Base-by-base conservation (phyloP, 2,888 invertebrate species). In the Mythimna ferrago region DNA sequence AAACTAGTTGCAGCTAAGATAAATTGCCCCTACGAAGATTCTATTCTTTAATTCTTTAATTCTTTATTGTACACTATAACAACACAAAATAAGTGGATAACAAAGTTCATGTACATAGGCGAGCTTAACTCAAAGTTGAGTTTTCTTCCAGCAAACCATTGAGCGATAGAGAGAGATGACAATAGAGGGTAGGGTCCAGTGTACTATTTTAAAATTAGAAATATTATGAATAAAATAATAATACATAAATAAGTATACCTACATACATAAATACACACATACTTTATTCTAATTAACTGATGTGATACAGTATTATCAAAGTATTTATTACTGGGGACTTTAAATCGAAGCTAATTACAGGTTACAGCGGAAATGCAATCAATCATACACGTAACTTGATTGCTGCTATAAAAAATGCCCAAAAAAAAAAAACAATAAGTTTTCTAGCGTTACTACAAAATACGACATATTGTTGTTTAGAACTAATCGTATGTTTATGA, bases 201-300 rank as follows among this genome's bases (percentile, higher is more conserved):
- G n/a, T n/a, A n/a, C n/a, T n/a, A n/a, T n/a, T n/a, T n/a, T n/a
- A n/a, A n/a, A n/a, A n/a, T n/a, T n/a, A n/a, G n/a, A n/a, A n/a
- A n/a, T n/a, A n/a, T n/a, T n/a, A n/a, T n/a, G n/a, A n/a, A n/a
- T n/a, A n/a, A n/a, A n/a, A n/a, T n/a, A n/a, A n/a, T n/a, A n/a
- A n/a, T n/a, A n/a, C n/a, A n/a, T n/a, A n/a, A n/a, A n/a, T n/a
- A n/a, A n/a, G n/a, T n/a, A n/a, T n/a, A n/a, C n/a, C n/a, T n/a
- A n/a, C n/a, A n/a, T n/a, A n/a, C n/a, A n/a, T n/a, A n/a, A n/a
- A n/a, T n/a, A n/a, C n/a, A n/a, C n/a, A n/a, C n/a, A n/a, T n/a
- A n/a, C n/a, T n/a, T n/a, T n/a, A n/a, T n/a, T n/a, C 21, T 58
- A 63, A 74, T 78, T 82, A 73, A 62, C 61, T 62, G 54, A 66